Percentiles rank a stretch among this genome's conserved stretches.
These are phyloP conservation scores for Oenanthe oenanthe DNA, from an alignment of 2,113 vertebrate species.

Conservation along the genomic window DNA sequence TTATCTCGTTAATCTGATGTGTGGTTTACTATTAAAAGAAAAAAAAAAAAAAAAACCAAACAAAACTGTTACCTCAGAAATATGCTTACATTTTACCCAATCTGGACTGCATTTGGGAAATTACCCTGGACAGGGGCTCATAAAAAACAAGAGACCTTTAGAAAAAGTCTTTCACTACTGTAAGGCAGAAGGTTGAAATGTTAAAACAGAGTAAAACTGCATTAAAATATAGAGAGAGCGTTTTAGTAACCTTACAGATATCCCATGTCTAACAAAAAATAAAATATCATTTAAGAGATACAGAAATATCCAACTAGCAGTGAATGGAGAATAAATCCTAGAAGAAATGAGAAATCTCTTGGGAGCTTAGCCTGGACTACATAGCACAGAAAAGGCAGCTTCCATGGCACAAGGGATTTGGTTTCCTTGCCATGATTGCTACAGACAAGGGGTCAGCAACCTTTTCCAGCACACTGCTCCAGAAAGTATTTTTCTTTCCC, in stretches of 20 bases:
- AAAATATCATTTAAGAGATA: not conserved
- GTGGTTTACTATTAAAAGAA: not conserved
- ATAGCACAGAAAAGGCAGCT: not conserved
- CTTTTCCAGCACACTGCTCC: not conserved
- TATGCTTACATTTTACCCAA: not conserved
- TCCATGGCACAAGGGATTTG: not conserved
- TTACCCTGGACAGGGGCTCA: not conserved
- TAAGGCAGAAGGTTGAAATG: not conserved
- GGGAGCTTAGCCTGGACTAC: not conserved
- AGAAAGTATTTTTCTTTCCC: not conserved
- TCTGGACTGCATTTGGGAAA: constrained; percentile 39
- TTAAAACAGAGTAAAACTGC: not conserved
- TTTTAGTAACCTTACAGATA: not conserved
- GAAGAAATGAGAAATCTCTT: not conserved
- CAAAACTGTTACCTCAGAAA: not conserved
- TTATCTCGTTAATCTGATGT: constrained; percentile 15
- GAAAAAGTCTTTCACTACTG: constrained; percentile 23
- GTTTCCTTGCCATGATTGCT: not conserved
- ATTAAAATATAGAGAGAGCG: not conserved
- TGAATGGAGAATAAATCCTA: not conserved
- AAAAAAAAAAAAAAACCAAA: not conserved
- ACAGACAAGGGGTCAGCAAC: not conserved
- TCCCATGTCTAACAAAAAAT: not conserved
- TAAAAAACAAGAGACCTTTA: not conserved
- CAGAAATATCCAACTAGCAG: fast-evolving